Evolutionary conservation across 2,888 invertebrate species (phyloP).

Genomic region (Lasioglossum pauxillum): DNA sequence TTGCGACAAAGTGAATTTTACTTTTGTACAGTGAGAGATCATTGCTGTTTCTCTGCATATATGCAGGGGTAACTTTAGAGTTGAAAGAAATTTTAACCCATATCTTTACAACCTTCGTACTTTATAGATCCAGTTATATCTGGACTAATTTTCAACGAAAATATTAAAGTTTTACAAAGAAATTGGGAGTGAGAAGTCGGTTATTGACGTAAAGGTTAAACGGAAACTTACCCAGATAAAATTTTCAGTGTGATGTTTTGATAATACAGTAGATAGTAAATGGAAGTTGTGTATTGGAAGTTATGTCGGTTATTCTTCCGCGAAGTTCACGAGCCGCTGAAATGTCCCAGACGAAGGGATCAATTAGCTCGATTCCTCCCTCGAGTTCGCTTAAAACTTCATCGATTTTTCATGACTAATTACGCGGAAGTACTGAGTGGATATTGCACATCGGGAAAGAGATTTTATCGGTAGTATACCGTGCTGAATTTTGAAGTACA

Average conservation of each 20-base stretch:
- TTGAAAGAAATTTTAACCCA: background rate
- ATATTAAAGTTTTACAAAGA: background rate
- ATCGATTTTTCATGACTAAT: slow-evolving; percentile 30
- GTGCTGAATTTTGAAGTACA: background rate
- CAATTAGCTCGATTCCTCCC: slow-evolving; percentile 45
- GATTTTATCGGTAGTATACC: background rate
- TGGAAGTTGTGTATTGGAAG: background rate
- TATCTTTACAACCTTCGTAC: background rate
- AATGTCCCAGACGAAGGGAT: slow-evolving; percentile 19
- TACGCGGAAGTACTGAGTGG: background rate
- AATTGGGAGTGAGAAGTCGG: background rate
- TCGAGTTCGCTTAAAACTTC: slow-evolving; percentile 26
- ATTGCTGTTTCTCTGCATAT: background rate
- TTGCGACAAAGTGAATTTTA: background rate
- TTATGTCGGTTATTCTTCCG: background rate
- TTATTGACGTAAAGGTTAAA: background rate
- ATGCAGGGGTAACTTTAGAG: background rate
- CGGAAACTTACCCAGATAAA: background rate
- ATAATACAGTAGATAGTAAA: background rate
- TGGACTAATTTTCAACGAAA: background rate
- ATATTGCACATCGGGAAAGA: background rate
- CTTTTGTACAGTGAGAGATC: background rate
- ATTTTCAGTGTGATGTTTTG: background rate
- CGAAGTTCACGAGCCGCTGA: background rate
- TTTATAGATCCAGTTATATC: background rate